These are phyloP conservation scores for Gephyroberyx darwinii DNA, from an alignment of 2,797 vertebrate genomes.

Conservation along the genomic window DNA sequence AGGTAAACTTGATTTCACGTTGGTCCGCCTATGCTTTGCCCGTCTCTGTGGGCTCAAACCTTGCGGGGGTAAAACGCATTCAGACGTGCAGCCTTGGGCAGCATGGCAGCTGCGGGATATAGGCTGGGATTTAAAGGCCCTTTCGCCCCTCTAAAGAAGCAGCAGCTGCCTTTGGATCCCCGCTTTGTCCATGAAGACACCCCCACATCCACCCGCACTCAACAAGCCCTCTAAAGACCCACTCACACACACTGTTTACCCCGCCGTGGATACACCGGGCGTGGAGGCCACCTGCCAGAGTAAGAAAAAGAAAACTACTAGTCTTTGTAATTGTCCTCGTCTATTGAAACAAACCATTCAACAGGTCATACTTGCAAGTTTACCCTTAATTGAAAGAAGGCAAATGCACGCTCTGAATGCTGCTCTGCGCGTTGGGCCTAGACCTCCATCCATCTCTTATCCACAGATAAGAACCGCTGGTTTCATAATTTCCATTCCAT, in stretches of 20 bases:
- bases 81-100: conserved; percentile 61
- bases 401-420: conserved; percentile 56
- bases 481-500: conserved; percentile 48
- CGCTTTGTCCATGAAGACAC: conserved; percentile 85
- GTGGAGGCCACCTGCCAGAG: conserved; percentile 83
- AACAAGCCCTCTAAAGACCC: conserved; percentile 80
- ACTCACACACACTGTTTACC: conserved; percentile 73
- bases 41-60: conserved; percentile 39
- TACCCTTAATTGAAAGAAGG: conserved; percentile 79
- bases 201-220: conserved; percentile 82
- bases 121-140: conserved; percentile 89
- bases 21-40: conserved; percentile 15
- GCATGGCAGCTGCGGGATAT: conserved; percentile 88
- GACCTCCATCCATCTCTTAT: neutral
- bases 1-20: conserved; percentile 32
- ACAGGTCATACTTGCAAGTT: conserved; percentile 80
- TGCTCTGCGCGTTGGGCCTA: conserved; percentile 14
- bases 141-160: conserved; percentile 86
- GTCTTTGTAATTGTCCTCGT: conserved; percentile 80
- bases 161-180: conserved; percentile 92
- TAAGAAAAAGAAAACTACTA: conserved; percentile 76
- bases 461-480: conserved; percentile 11
- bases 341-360: conserved; percentile 81
- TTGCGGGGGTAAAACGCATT: conserved; percentile 59
- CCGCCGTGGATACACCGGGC: conserved; percentile 78